Base-by-base conservation (phyloP, 2,113 vertebrate species). In the Castor canadensis region DNA sequence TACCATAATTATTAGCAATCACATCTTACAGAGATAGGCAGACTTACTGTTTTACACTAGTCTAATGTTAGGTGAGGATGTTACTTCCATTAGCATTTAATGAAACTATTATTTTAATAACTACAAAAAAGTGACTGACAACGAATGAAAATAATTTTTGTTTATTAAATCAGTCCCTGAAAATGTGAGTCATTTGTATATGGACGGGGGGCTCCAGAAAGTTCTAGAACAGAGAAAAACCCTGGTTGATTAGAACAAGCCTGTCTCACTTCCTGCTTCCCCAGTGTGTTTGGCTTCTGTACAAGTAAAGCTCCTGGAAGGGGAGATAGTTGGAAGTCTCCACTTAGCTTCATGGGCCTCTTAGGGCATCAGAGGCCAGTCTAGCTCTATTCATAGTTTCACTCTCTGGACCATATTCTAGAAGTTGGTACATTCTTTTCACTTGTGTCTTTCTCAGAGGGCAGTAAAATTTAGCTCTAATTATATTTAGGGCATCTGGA, bases 401-500 rank as follows among this genome's bases (percentile, higher is more conserved):
- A 32, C 35, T 82, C 54, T 89, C 72, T 87, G 13, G n/a, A 69
- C 35, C 47, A 9, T 38, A 54, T 71, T 93, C 87, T 76, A 86
- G 84, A 97, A 81, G 81, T 58, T 71, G 64, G 58, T 56, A 71
- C 52, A 52, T 92, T 87, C 67, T 95, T 94, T 91, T 84, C 83
- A 90, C 79, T 95, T 94, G 81, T 90, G 69, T 90, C 80, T 93
- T 89, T 87, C 81, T 90, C 38, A 93, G 75, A 92, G 38, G 82
- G 69, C 95, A 88, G 82, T 92, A 84, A 93, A 93, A 95, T 94
- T 95, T 81, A 93, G 49, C 64, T 96, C 64, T 96, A 43, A 95
- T 97, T 97, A 64, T 93, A 86, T 92, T 95, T 97, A 81, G 69
- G 72, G 94, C 80, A 69, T 38, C 89, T 98, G 96, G 94, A 90